Evolutionary conservation across 1,140 invertebrate species (phyloP), one percentile per base, ranked within the genome.

Genomic region (Hesperophylax magnus): DNA sequence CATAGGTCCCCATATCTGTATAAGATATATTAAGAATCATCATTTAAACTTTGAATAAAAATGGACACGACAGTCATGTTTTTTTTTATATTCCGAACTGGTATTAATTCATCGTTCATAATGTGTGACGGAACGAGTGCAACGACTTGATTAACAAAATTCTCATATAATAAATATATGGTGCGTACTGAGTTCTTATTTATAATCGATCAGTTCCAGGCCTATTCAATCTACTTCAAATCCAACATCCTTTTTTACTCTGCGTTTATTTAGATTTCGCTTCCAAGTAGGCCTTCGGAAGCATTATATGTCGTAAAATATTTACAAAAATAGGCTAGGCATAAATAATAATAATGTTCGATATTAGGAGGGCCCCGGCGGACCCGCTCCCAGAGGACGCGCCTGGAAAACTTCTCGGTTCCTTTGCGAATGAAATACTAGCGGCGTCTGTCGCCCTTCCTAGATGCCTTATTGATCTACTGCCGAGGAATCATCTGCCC

Each of bases 291-390:
- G 31, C 39, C 39, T 34, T 47, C 67, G 67, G 53, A 79, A 58
- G 81, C 81, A 79, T 82, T 82, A 82, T 72, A 54, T 76, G 77
- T 82, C 77, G 58, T 82, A 63, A 82, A 79, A 82, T 82, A 82
- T 82, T 82, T 76, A 82, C 77, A 82, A 79, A 79, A 39, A 78
- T 75, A 60, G 27, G 53, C 71, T 47, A 14, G 61, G 61, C 77
- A 79, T 79, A 77, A 79, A 79, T 82, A 79, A 79, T 61, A 79
- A 79, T 82, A 79, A 79, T 61, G 78, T 79, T 79, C 61, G 61
- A 75, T 69, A 63, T 77, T 77, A 75, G 39, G 53, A 63, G 47
- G 63, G 61, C 63, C 77, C 61, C 54, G 18, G 31, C 7, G 18
- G 65, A 24, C 39, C 69, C 52, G 79, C 61, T 60, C 47, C 74